Conservation (phyloP, 1,140 invertebrate genomes). For the Megalopta genalis region DNA sequence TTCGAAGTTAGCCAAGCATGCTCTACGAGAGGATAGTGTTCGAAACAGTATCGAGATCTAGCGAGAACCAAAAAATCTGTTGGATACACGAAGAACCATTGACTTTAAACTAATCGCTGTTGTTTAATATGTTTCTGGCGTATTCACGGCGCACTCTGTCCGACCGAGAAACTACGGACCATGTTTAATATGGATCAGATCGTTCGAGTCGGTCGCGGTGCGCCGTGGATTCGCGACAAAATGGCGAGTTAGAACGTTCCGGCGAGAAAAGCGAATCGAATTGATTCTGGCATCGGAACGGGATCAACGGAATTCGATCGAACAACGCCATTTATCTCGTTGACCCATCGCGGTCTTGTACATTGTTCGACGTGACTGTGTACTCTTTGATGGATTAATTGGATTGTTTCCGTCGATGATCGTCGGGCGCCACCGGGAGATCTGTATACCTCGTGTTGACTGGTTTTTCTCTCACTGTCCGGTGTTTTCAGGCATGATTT, state of each 20-base stretch:
- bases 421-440: constrained; percentile 6
- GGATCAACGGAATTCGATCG: background rate
- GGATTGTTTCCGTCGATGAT: background rate
- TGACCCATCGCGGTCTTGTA: background rate
- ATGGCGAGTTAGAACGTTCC: constrained; percentile 53
- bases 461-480: constrained; percentile 44
- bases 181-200: too few species aligned
- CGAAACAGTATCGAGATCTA: background rate
- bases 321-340: background rate
- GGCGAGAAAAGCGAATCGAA: background rate
- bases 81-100: constrained; percentile 21
- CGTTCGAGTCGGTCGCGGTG: background rate
- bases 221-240: constrained; percentile 50
- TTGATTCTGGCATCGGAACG: background rate
- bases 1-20: constrained; percentile 55
- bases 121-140: constrained; percentile 2
- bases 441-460: constrained; percentile 25
- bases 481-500: constrained; percentile 57
- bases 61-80: background rate
- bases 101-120: constrained; percentile 70
- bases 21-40: constrained; percentile 36
- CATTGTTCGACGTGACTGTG: background rate
- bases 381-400: background rate
- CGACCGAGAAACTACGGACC: too few species aligned
- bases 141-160: constrained; percentile 43